Evolutionary conservation across 1,140 invertebrate species (phyloP), one percentile per base, ranked within the genome.

Genomic region (Cydia pomonella): DNA sequence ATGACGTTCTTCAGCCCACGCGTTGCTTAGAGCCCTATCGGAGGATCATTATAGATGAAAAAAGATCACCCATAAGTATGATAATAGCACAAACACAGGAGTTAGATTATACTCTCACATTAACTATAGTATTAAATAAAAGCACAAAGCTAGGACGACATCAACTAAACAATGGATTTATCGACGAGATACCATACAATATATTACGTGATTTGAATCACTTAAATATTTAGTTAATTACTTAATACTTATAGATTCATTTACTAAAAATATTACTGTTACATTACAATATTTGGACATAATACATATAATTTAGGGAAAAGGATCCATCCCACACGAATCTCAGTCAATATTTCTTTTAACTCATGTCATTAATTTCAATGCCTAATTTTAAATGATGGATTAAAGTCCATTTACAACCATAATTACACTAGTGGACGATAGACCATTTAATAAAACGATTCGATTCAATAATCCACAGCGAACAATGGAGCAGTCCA

Each of bases 1-100:
- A 69, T 18, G 64, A 33, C 64, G 64, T 38, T 13, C 13, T 66
- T 66, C 63, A 29, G 18, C 64, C 64, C 21, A 38, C n/a, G 29
- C 64, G 29, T 9, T 18, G 29, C n/a, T 13, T 69, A n/a, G 27
- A 63, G 63, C n/a, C 63, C 27, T n/a, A 5, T 66, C 63, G 29
- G 29, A n/a, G 16, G 13, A 38, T 5, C 27, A 69, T 69, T 69
- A 33, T 10, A 16, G 13, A 27, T 69, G 29, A 41, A 23, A 23
- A 59, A 18, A 59, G 18, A 53, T 53, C 50, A 18, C 5, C n/a
- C 6, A 18, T 18, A n/a, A n/a, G n/a, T n/a, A 53, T 7, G 50
- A 53, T 18, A 53, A 53, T 18, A 53, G 50, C 50, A n/a, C 12
- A 2, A n/a, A 47, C 4, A 44, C 1, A 44, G 41, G 3, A 44